These are phyloP conservation scores for Serinus canaria DNA, from an alignment of 2,113 vertebrate genomes.

Conservation along the genomic window DNA sequence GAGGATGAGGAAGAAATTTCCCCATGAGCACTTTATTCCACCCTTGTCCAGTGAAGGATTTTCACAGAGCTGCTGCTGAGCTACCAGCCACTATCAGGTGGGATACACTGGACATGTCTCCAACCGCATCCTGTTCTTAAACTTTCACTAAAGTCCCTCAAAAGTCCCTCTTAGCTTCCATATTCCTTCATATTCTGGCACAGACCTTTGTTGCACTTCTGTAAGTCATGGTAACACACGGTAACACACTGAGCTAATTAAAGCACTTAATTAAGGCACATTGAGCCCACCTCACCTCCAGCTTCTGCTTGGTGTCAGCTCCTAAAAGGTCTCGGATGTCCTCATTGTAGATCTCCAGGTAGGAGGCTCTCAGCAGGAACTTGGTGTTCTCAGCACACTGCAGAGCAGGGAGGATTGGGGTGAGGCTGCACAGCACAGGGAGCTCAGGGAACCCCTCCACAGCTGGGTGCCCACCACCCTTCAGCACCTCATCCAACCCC, in stretches of 20 bases:
- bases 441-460: not conserved
- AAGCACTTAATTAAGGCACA: not conserved
- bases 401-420: not conserved
- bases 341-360: conserved; percentile 91
- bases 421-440: not conserved
- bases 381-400: conserved; percentile 89
- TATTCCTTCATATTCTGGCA: not conserved
- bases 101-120: not conserved
- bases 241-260: not conserved
- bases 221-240: not conserved
- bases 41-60: not conserved
- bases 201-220: not conserved
- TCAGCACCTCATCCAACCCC: not conserved
- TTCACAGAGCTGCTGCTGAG: not conserved
- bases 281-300: conserved; percentile 75
- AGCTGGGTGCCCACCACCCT: not conserved
- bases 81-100: rapidly evolving
- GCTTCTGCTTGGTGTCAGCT: conserved; percentile 83
- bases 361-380: conserved; percentile 87
- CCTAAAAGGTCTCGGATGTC: conserved; percentile 85
- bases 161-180: not conserved
- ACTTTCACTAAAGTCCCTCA: not conserved
- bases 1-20: not conserved
- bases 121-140: not conserved
- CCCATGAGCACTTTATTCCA: not conserved